A percentile compares a stretch with the other conserved stretches of the same genome.
Conservation (phyloP, 2,797 vertebrate species). For the Loris lydekkerianus region DNA sequence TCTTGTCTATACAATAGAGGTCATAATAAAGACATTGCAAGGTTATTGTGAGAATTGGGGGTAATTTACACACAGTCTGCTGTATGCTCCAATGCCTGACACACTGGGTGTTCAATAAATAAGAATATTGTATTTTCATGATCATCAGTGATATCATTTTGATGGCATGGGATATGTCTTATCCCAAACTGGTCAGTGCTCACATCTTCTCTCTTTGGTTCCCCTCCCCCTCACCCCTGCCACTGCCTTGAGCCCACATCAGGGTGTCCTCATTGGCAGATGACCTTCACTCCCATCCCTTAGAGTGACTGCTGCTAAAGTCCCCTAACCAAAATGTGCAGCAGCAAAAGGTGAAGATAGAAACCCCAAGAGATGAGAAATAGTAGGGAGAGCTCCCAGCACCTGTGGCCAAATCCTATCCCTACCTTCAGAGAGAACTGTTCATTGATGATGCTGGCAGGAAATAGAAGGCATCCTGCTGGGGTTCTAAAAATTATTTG, state of each 20-base stretch:
- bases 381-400: background rate
- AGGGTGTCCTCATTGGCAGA: background rate
- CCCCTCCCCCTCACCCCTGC: accelerated
- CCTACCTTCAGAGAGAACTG: background rate
- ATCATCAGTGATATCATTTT: background rate
- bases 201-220: background rate
- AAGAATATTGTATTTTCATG: background rate
- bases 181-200: background rate
- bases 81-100: background rate
- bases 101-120: conserved; percentile 27
- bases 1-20: background rate
- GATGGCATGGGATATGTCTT: background rate
- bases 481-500: conserved; percentile 22
- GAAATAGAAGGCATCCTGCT: background rate
- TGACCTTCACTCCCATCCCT: background rate
- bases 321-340: background rate
- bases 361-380: background rate
- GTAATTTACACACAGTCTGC: background rate
- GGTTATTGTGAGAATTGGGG: background rate
- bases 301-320: background rate
- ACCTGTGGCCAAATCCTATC: background rate
- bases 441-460: background rate
- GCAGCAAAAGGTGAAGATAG: background rate
- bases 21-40: background rate
- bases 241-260: background rate